Base-by-base conservation (phyloP, 2,888 invertebrate species). In the Pyrocoelia pectoralis region DNA sequence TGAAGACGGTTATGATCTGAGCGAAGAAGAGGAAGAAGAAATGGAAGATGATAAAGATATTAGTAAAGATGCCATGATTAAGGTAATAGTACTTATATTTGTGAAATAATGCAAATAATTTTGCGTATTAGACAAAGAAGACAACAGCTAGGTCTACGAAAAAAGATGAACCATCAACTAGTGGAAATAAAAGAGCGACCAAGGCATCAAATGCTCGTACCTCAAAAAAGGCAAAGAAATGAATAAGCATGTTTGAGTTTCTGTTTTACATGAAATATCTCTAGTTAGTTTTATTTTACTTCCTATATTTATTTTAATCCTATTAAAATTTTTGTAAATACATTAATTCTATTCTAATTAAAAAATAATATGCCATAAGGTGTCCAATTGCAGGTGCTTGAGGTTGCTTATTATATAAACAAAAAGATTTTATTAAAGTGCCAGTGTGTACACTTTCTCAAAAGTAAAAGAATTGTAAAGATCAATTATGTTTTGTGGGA, bases 31-130 rank as follows among this genome's bases (percentile, higher is more conserved):
- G 5, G 83, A 77, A 10, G 81, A 77, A 5, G 83, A 80, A 9
- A 82, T 84, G 0, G 84, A 84, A 17, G 83, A 86, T 13, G 84
- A 87, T 67, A 89, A 90, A 68, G 87, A 87, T 73, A 80, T 91
- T 43, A 87, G 87, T 61, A 84, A 86, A 68, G 93, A 94, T 82
- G 88, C 88, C 1, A 88, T 95, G 83, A 92, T 95, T 48, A 94
- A 94, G 85, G 91, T 91, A 74, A 28, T 9, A 14, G 38, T 41
- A 9, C 12, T 52, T 38, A 12, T 17, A 52, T n/a, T 12, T 29
- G 1, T 14, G 28, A 14, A 1, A 40, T 18, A 46, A 14, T 9
- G n/a, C 19, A n/a, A n/a, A n/a, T n/a, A n/a, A n/a, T 19, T 24
- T 38, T 19, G 38, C 33, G 38, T 24, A 46, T 48, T 38, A 61